Base-by-base conservation (phyloP, 2,797 vertebrate genomes). In the Liasis olivaceus region DNA sequence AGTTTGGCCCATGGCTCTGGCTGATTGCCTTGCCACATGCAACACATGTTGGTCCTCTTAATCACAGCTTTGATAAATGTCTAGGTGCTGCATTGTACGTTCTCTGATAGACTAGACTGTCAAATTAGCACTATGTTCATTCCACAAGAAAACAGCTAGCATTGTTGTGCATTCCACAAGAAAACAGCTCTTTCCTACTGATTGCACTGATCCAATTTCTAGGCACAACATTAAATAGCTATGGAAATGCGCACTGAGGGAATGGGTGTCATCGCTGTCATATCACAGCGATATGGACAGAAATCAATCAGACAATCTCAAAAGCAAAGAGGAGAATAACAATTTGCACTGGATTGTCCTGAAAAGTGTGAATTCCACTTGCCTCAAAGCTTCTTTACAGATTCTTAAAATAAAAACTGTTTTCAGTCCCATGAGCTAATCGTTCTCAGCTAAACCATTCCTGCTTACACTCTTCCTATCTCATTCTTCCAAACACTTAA, bases 251-350 rank as follows among this genome's bases (percentile, higher is more conserved):
- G 36, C 84, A 77, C 31, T 87, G 64, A 87, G 64, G 20, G 28
- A 87, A 31, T 5, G 64, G 56, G 42, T 87, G 64, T 36, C 56
- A 77, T 90, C 56, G 26, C 42, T 62, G 92, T 54, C 81, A 26
- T 42, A 86, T 66, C 92, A 87, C 22, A 62, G 17, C 31, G 64
- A 42, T 77, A 81, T 5, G 26, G 64, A 85, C 89, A 90, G 81
- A 63, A 93, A 90, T 90, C 92, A 77, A 90, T 59, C 63, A 77
- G 64, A 90, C 89, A 15, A 17, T 54, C 62, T 26, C n/a, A 63
- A 89, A 85, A 54, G 60, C 64, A 63, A 51, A 15, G 11, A 7
- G 36, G 31, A 47, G 63, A 72, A 66, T 72, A 36, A 72, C 69
- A 72, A 36, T 51, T n/a, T 77, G 42, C 28, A 87, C 20, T 36